Evolutionary conservation across 92 coral and sea anemone genomes (phyloP).

Genomic region (Muricea muricata): DNA sequence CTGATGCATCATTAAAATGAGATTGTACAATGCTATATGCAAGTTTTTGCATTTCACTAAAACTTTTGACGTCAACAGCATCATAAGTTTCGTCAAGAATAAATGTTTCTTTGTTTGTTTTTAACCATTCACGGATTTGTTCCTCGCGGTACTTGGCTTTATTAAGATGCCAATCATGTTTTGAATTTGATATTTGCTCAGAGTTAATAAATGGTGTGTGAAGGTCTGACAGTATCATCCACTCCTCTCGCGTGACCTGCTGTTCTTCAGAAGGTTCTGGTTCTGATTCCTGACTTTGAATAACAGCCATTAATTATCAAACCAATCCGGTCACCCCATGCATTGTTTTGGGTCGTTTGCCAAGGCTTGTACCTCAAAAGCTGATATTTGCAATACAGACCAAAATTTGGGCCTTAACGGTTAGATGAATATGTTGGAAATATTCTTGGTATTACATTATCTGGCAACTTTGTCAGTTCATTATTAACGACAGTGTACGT

Average conservation of each 20-base stretch:
- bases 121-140: slow-evolving; percentile 13
- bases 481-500: slow-evolving; percentile 53
- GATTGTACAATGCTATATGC: no score
- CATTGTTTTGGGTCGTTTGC: no score
- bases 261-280: slow-evolving; percentile 42
- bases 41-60: no score
- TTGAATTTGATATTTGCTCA: slow-evolving; percentile 19
- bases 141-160: no score
- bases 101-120: no score
- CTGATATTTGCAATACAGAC: no score
- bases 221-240: slow-evolving; percentile 2
- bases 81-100: no score
- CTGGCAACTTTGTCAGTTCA: slow-evolving; percentile 53
- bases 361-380: no score
- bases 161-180: slow-evolving; percentile 45
- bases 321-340: slow-evolving; percentile 25
- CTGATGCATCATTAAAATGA: no score
- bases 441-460: slow-evolving; percentile 34
- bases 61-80: no score
- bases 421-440: no score
- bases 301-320: slow-evolving; percentile 43
- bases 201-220: slow-evolving; percentile 50
- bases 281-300: slow-evolving; percentile 36
- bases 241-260: slow-evolving; percentile 14
- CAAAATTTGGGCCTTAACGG: no score